Base-by-base conservation (phyloP, 2,113 vertebrate genomes). In the Takifugu flavidus region DNA sequence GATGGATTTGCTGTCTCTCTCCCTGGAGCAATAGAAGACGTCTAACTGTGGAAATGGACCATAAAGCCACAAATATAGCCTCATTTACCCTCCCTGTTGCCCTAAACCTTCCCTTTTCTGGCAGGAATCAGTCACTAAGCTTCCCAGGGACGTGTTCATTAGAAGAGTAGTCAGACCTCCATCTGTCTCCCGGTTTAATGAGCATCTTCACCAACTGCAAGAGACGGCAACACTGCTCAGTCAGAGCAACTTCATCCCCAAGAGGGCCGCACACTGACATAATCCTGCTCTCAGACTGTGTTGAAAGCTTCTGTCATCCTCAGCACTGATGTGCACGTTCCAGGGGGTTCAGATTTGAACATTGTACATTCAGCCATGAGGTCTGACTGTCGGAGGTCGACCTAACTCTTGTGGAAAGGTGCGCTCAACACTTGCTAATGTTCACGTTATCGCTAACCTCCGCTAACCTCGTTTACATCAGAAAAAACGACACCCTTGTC, bases 101-200 rank as follows among this genome's bases (percentile, higher is more conserved):
- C 45, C 15, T 2, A 44, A 63, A 39, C 50, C 59, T 7, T n/a
- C 6, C 6, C 2, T 27, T 56, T 62, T 50, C 49, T 51, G 74
- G 74, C 65, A 46, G 44, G 77, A 75, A 70, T 73, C 79, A 74
- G 67, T 79, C 56, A 58, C 57, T 62, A 49, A 67, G 57, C 66
- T 82, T 80, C 62, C 49, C 50, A 59, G 71, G 67, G 70, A 84
- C 56, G 68, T 77, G 70, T 73, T 82, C 71, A 82, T 79, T 82
- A 80, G 50, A 72, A 60, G 29, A 65, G 74, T 46, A 55, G 58
- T 53, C 65, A 54, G 54, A 72, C 68, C 74, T 79, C 65, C 75
- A 82, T 82, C 79, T 83, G 78, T 82, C 77, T 80, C 56, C 43
- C 39, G 56, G 59, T 77, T 77, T 83, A 84, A 86, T 84, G 70